phyloP scores from a whole-genome alignment of 2,113 vertebrate species.

The Chloroceryle aenea region DNA sequence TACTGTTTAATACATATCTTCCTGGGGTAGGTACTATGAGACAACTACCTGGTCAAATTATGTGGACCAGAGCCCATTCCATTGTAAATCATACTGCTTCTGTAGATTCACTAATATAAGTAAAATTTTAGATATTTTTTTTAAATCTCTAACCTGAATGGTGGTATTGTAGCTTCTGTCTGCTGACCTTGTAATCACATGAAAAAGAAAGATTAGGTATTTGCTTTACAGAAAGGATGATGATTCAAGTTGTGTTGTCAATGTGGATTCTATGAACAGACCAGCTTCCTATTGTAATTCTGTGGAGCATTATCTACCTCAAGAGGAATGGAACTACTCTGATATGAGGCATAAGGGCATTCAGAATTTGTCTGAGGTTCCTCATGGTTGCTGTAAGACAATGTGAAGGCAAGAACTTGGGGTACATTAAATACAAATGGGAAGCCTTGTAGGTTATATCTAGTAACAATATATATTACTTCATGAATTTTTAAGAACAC shows the following conservation, averaged over 20 bases:
- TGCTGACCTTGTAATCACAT: background rate
- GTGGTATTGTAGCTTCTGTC: background rate
- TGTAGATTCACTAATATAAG: background rate
- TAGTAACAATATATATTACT: background rate
- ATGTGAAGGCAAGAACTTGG: accelerated
- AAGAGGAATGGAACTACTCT: background rate
- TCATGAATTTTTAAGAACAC: background rate
- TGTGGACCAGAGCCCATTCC: background rate
- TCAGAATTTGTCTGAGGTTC: background rate
- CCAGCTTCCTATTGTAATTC: background rate
- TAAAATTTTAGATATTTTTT: background rate
- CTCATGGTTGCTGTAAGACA: background rate
- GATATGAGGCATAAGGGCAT: background rate
- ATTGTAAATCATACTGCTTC: background rate
- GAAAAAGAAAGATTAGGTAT: background rate
- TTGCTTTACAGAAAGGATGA: background rate
- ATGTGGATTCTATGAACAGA: background rate
- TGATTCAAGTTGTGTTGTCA: background rate
- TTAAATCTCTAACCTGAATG: background rate
- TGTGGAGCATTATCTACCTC: background rate
- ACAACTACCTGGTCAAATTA: background rate
- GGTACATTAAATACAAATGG: background rate
- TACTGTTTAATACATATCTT: background rate
- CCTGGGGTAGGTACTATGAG: background rate
- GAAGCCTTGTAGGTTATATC: background rate